Evolutionary conservation across 2,797 vertebrate species (phyloP).

Genomic region (Bovichtus variegatus): DNA sequence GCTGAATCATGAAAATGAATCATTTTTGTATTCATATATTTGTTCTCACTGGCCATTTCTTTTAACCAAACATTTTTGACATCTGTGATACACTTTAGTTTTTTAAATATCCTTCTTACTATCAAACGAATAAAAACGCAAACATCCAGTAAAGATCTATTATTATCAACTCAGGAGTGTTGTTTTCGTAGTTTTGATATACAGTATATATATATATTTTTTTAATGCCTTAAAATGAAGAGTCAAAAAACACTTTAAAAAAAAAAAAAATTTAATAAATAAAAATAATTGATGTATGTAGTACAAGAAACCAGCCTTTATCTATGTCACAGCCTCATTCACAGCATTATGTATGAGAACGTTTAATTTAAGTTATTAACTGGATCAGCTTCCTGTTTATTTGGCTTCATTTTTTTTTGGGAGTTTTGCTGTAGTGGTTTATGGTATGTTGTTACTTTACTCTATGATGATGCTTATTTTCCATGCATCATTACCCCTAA

Average conservation of each 20-base stretch:
- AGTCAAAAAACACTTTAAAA: too few species aligned
- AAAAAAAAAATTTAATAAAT: not conserved
- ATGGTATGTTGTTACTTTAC: conserved; percentile 27
- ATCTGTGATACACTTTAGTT: not conserved
- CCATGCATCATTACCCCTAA: conserved; percentile 48
- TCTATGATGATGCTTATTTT: conserved; percentile 44
- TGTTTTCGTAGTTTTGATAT: too few species aligned
- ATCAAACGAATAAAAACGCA: not conserved
- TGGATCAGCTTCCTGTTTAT: conserved; percentile 15
- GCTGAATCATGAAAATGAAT: not conserved
- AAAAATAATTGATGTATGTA: not conserved
- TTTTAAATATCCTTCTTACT: not conserved
- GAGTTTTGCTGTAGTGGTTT: conserved; percentile 18
- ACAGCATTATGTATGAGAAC: conserved; percentile 19
- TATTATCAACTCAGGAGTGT: not conserved
- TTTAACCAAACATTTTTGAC: not conserved
- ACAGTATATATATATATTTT: too few species aligned
- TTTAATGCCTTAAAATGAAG: not conserved
- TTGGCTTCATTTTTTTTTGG: not conserved
- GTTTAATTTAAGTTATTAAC: conserved; percentile 22
- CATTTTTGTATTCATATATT: not conserved
- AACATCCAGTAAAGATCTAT: not conserved
- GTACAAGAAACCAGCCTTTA: not conserved
- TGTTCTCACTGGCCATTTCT: not conserved
- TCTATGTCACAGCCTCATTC: not conserved